phyloP scores from a whole-genome alignment of 2,888 invertebrate genomes.

The Sminthurides aquaticus region DNA sequence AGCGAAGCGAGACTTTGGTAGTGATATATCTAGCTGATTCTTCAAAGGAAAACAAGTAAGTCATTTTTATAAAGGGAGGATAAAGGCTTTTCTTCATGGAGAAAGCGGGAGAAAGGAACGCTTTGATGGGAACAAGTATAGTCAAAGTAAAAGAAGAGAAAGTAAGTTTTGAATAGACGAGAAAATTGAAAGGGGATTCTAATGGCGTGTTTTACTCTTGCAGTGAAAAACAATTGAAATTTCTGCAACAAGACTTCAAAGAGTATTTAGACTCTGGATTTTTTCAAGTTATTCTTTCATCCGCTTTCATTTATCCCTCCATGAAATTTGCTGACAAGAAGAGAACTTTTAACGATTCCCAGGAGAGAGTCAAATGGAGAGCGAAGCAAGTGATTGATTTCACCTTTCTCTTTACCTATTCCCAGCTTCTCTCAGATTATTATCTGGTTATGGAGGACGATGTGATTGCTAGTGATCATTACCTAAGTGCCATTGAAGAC shows the following conservation, averaged over 20 bases:
- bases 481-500: constrained; percentile 44
- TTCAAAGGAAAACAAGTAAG: too few relatives aligned
- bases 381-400: constrained; percentile 49
- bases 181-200: too few relatives aligned
- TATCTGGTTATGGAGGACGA: constrained; percentile 48
- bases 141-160: too few relatives aligned
- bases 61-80: too few relatives aligned
- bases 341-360: constrained; percentile 46
- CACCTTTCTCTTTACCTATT: constrained; percentile 46
- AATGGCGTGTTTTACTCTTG: too few relatives aligned
- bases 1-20: constrained; percentile 45
- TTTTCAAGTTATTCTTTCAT: constrained; percentile 46
- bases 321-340: constrained; percentile 43
- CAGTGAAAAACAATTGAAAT: constrained; percentile 37
- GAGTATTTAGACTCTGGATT: constrained; percentile 45
- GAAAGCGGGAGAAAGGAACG: too few relatives aligned
- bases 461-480: constrained; percentile 45
- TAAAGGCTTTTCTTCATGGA: too few relatives aligned
- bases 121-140: too few relatives aligned
- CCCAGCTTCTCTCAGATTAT: constrained; percentile 44
- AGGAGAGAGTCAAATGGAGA: constrained; percentile 46
- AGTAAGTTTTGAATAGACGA: too few relatives aligned
- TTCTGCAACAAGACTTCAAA: constrained; percentile 40
- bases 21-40: constrained; percentile 48
- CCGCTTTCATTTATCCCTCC: constrained; percentile 43